These are phyloP conservation scores for Phylloscopus trochilus DNA, from an alignment of 2,113 vertebrate genomes.

Conservation along the genomic window DNA sequence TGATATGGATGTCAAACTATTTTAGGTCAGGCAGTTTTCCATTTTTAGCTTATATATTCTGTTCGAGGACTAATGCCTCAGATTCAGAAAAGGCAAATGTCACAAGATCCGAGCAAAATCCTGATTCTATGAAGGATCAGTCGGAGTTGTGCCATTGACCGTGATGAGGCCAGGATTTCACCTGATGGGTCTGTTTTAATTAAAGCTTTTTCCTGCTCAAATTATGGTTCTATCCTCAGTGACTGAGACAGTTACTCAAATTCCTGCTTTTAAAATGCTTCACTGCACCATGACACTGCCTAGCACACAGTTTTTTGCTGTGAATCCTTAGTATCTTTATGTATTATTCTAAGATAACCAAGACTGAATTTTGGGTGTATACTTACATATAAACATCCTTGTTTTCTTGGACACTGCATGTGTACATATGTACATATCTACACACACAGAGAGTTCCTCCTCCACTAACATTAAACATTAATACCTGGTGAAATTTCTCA, in stretches of 20 bases:
- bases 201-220: not conserved
- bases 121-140: not conserved
- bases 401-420: not conserved
- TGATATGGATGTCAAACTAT: slow-evolving; percentile 58
- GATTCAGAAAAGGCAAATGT: slow-evolving; percentile 5
- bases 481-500: not conserved
- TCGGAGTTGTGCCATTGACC: not conserved
- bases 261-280: not conserved
- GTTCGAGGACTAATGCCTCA: slow-evolving; percentile 4
- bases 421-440: not conserved
- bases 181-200: not conserved
- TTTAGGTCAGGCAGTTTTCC: slow-evolving; percentile 52
- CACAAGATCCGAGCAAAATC: not conserved
- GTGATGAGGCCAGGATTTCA: not conserved
- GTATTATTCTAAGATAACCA: not conserved
- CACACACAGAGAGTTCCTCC: not conserved
- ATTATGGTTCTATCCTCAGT: not conserved
- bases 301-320: not conserved
- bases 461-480: not conserved
- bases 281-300: not conserved
- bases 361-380: not conserved
- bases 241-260: not conserved
- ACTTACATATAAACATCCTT: not conserved
- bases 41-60: slow-evolving; percentile 44
- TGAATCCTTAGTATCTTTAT: not conserved